Percentiles rank a stretch among this genome's conserved stretches.
phyloP scores from a whole-genome alignment of 2,113 vertebrate genomes.

The Anseranas semipalmata region DNA sequence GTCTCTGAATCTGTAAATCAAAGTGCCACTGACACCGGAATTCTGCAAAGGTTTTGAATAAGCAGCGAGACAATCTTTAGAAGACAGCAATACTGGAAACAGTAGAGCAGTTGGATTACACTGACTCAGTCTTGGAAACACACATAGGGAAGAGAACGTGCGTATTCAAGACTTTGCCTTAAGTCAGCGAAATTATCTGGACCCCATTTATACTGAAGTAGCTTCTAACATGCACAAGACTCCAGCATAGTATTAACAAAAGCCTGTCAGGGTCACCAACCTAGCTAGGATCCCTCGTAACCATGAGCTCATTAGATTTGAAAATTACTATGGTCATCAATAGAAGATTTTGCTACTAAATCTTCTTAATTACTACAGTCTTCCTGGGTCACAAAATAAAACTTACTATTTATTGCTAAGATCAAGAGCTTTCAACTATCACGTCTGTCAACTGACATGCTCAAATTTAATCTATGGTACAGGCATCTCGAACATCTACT shows the following conservation, averaged over 20 bases:
- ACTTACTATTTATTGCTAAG: slow-evolving; percentile 11
- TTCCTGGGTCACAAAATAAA: slow-evolving; percentile 30
- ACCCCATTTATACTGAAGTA: neutral
- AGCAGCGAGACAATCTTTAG: neutral
- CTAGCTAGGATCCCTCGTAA: neutral
- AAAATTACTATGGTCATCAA: neutral
- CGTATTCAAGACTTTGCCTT: neutral
- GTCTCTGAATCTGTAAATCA: neutral
- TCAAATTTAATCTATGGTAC: neutral
- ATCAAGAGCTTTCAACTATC: neutral
- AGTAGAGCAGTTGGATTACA: neutral
- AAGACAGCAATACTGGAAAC: neutral
- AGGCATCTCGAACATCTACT: neutral
- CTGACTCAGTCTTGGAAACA: neutral
- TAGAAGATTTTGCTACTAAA: neutral
- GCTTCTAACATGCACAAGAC: neutral
- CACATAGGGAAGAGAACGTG: neutral
- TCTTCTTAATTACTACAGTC: too few relatives aligned
- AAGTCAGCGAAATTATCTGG: neutral
- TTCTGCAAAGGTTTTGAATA: neutral
- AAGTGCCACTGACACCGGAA: neutral
- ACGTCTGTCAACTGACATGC: neutral
- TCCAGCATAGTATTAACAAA: neutral
- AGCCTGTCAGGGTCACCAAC: neutral
- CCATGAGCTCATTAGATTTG: neutral